Percentiles rank a stretch among this genome's conserved stretches.
phyloP scores from a whole-genome alignment of 2,113 vertebrate species.

The Indri indri region DNA sequence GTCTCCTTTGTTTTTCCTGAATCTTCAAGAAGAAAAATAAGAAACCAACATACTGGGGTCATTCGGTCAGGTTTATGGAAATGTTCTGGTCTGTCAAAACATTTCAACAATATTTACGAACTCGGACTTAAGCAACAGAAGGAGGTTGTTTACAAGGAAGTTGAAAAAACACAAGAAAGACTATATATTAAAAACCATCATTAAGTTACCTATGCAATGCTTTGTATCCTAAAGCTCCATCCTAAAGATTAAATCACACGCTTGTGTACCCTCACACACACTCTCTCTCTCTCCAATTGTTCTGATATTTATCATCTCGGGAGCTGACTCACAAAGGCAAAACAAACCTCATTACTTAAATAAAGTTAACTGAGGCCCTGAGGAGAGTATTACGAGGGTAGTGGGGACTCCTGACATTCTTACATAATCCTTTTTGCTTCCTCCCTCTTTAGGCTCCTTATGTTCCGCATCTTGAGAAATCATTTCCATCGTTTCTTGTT shows the following conservation, averaged over 20 bases:
- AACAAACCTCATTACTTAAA: background rate
- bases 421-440: conserved; percentile 83
- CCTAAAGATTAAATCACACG: background rate
- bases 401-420: conserved; percentile 1
- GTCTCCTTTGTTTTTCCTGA: conserved; percentile 90
- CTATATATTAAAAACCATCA: background rate
- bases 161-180: background rate
- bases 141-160: background rate
- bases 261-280: background rate
- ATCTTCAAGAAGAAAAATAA: conserved; percentile 84
- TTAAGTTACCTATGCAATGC: background rate
- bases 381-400: background rate
- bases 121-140: background rate
- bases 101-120: conserved; percentile 32
- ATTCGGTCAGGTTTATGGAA: conserved; percentile 26
- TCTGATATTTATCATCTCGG: background rate
- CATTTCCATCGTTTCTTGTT: conserved; percentile 78
- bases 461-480: conserved; percentile 65
- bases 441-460: conserved; percentile 83
- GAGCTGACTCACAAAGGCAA: background rate
- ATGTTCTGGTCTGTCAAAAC: background rate
- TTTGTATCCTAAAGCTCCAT: background rate
- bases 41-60: conserved; percentile 29
- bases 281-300: background rate
- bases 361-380: background rate